Base-by-base conservation (phyloP, 2,797 vertebrate species). In the Dallia pectoralis region DNA sequence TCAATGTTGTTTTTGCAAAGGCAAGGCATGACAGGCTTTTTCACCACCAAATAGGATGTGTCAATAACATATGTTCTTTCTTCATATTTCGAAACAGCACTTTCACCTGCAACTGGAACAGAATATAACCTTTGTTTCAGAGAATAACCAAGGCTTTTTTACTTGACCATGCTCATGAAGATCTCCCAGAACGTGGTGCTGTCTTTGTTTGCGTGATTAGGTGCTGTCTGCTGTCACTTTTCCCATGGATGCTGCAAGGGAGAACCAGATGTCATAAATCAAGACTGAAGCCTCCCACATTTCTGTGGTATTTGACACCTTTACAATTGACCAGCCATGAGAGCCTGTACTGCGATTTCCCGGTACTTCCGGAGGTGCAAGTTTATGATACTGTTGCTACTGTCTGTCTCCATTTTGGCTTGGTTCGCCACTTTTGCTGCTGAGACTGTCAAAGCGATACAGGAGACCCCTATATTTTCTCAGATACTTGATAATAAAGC, bases 401-500 rank as follows among this genome's bases (percentile, higher is more conserved):
- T 96, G 25, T 91, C 91, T 2, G 73, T 95, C 2, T 92, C 89
- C 0, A 79, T 95, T 80, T 84, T 97, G 36, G 92, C 86, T 0
- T 98, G 97, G 97, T 85, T 93, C 1, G 86, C 89, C 63, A 91
- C 87, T 0, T 90, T 92, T 75, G 82, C 94, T 5, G 84, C 90
- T 3, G 89, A 91, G 78, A 81, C 84, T 0, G 67, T 90, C n/a
- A 91, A 86, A 70, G 63, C 73, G 0, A 0, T 49, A 2, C 48
- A 53, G 19, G 63, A 75, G 63, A 47, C 81, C 70, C 71, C 72
- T 0, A 12, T 1, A 77, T 8, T 19, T 66, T 59, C 90, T 74
- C 82, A 86, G 72, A 87, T 84, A 70, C 4, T 78, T 2, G 22
- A 66, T 76, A 22, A 66, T 77, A 76, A 75, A 78, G 81, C 15